Evolutionary conservation across 2,113 vertebrate species (phyloP).

Genomic region (Tricholaema leucomelas): DNA sequence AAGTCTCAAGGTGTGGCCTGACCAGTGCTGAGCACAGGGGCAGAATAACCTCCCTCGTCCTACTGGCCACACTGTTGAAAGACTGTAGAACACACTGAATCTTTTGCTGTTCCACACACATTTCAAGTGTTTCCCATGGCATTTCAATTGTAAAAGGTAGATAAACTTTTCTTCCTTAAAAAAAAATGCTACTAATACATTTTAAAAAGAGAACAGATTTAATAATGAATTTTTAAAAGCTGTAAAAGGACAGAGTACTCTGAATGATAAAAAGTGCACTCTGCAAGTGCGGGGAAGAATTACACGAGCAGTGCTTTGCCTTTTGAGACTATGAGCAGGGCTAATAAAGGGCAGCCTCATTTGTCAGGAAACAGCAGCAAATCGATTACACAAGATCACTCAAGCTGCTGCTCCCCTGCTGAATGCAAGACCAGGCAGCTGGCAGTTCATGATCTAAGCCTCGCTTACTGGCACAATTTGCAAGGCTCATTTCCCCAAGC

Average conservation of each 20-base stretch:
- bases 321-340: neutral
- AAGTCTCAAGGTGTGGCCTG: too few relatives aligned
- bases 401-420: neutral
- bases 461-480: neutral
- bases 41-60: too few relatives aligned
- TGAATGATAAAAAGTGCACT: neutral
- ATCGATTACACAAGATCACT: neutral
- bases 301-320: neutral
- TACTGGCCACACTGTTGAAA: too few relatives aligned
- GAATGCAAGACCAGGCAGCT: neutral
- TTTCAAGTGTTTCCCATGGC: neutral
- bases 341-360: constrained; percentile 5
- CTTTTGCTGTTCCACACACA: neutral
- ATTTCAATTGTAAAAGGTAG: neutral
- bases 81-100: rapidly evolving
- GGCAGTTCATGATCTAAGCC: neutral
- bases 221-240: neutral
- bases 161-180: neutral
- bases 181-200: too few relatives aligned
- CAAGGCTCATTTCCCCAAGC: neutral
- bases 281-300: neutral
- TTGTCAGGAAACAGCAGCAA: neutral
- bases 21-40: too few relatives aligned
- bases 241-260: neutral
- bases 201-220: neutral